A percentile compares a stretch with the other conserved stretches of the same genome.
Conservation (phyloP, 2,888 invertebrate genomes). For the Cosmia pyralina region DNA sequence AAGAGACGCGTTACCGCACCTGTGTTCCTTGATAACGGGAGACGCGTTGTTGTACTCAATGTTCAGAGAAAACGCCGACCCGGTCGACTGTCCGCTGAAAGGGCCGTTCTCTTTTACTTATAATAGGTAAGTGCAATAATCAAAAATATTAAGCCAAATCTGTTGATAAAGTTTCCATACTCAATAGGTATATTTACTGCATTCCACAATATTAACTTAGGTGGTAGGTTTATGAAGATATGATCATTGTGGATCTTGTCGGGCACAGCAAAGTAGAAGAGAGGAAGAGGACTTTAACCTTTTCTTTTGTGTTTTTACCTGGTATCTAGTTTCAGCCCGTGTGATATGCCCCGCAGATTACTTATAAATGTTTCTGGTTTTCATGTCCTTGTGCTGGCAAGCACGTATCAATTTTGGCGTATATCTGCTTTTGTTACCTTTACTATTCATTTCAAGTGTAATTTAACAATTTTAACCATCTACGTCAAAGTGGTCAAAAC, state of each 20-base stretch:
- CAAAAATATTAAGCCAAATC: not conserved
- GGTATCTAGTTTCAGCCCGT: not conserved
- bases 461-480: too few species aligned
- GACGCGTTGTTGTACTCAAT: slow-evolving; percentile 97
- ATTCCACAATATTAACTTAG: not conserved
- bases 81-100: slow-evolving; percentile 96
- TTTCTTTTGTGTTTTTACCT: not conserved
- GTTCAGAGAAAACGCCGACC: slow-evolving; percentile 96
- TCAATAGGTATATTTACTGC: not conserved
- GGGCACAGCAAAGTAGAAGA: not conserved
- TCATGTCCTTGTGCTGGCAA: not conserved
- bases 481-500: not conserved
- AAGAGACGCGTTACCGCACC: slow-evolving; percentile 93
- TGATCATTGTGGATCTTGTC: not conserved
- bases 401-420: not conserved
- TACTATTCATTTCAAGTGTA: too few species aligned
- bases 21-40: slow-evolving; percentile 96
- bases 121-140: slow-evolving; percentile 88
- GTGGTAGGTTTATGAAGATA: not conserved
- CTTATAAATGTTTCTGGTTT: not conserved
- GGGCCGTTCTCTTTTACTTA: slow-evolving; percentile 98
- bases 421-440: not conserved
- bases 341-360: not conserved
- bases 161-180: not conserved
- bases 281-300: not conserved